These are phyloP conservation scores for Gobio occitaniae DNA, from an alignment of 2,797 vertebrate species.

Conservation along the genomic window DNA sequence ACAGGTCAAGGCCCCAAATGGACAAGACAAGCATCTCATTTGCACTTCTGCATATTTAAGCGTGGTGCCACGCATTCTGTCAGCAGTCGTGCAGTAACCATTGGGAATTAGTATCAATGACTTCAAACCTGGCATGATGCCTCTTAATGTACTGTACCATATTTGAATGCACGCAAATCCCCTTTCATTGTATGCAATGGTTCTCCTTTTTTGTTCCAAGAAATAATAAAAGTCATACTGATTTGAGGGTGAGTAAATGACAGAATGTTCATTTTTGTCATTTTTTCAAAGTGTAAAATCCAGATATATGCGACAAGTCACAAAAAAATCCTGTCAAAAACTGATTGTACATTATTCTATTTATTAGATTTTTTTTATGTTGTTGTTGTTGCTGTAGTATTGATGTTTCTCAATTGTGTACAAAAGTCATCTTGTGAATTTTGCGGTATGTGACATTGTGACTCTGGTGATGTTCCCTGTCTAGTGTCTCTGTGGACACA, in stretches of 20 bases:
- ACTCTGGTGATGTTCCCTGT: constrained; percentile 46
- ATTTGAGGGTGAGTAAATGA: neutral
- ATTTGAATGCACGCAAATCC: neutral
- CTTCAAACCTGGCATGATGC: neutral
- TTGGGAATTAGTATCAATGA: neutral
- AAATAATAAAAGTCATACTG: neutral
- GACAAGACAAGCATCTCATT: neutral
- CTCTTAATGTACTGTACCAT: neutral
- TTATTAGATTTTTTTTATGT: constrained; percentile 8
- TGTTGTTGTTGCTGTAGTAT: constrained; percentile 33
- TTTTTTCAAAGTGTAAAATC: neutral
- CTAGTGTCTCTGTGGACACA: constrained; percentile 10
- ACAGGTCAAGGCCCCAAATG: neutral
- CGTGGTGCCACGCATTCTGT: neutral
- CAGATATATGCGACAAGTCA: neutral
- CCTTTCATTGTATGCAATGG: constrained; percentile 5
- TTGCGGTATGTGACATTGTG: constrained; percentile 50
- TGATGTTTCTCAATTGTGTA: constrained; percentile 20
- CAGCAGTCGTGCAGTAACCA: neutral
- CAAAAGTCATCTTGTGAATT: constrained; percentile 44
- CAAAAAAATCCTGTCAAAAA: neutral
- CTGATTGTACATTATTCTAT: constrained; percentile 29
- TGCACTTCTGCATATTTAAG: neutral
- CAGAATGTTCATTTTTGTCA: neutral
- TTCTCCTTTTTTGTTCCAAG: neutral